A percentile compares a stretch with the other conserved stretches of the same genome.
These are phyloP conservation scores for Neuroterus valhalla DNA, from an alignment of 1,140 invertebrate genomes.

Conservation along the genomic window DNA sequence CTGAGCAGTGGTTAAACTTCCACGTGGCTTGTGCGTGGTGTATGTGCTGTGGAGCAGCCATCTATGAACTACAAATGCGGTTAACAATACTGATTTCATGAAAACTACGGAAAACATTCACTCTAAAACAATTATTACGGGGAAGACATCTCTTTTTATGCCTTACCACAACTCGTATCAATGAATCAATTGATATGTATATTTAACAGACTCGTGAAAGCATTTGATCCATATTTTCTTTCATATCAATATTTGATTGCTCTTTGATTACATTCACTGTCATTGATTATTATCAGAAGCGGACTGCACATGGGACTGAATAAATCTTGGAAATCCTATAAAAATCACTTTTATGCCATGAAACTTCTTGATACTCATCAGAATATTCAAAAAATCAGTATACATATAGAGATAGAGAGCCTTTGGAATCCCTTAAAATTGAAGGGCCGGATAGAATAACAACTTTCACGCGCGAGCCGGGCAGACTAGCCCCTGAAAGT, in stretches of 20 bases:
- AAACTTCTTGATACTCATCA: no score
- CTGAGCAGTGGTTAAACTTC: slow-evolving; percentile 72
- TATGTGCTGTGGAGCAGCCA: slow-evolving; percentile 73
- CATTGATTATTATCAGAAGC: no score
- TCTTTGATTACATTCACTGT: background rate
- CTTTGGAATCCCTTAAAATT: no score
- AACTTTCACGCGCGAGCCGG: no score
- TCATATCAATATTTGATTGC: slow-evolving; percentile 30
- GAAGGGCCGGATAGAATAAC: no score
- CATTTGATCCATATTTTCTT: background rate
- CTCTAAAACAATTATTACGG: slow-evolving; percentile 16
- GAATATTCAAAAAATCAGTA: no score
- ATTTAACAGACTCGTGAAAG: no score
- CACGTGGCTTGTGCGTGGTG: slow-evolving; percentile 71
- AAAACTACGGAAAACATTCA: slow-evolving; percentile 25
- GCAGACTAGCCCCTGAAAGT: no score
- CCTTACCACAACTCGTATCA: background rate
- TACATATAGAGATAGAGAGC: no score
- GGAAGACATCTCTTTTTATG: slow-evolving; percentile 3
- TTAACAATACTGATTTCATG: slow-evolving; percentile 21
- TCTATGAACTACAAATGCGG: slow-evolving; percentile 50
- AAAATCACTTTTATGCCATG: no score
- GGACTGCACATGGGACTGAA: no score
- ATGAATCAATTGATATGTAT: background rate
- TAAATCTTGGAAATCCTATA: no score